Evolutionary conservation across 2,888 invertebrate genomes (phyloP).

Genomic region (Panzeria rudis): DNA sequence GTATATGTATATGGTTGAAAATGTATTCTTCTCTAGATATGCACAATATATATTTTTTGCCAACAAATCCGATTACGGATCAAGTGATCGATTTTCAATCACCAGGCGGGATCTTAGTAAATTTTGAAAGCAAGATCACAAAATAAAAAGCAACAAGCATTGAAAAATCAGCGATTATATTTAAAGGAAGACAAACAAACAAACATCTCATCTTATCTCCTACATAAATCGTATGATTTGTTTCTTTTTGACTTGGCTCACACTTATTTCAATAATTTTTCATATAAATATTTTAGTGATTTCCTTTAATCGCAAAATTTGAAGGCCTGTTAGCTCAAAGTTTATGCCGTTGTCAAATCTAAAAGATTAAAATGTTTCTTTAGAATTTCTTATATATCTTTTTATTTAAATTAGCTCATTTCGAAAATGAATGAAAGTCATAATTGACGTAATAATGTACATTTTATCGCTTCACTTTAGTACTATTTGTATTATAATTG

Average conservation of each 20-base stretch:
- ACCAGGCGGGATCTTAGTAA: no score
- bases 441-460: constrained; percentile 12
- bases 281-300: background rate
- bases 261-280: constrained; percentile 1
- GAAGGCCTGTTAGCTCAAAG: background rate
- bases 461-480: background rate
- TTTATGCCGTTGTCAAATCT: background rate
- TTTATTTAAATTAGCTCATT: background rate
- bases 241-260: background rate
- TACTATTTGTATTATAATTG: background rate
- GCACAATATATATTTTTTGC: no score
- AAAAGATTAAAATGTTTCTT: background rate
- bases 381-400: background rate
- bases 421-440: background rate
- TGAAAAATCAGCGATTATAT: no score
- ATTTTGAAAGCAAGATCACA: no score
- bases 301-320: background rate
- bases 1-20: no score
- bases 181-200: no score
- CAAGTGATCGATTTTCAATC: no score
- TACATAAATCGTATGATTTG: constrained; percentile 29
- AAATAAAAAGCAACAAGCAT: no score
- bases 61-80: no score
- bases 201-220: background rate
- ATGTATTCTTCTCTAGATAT: no score